Base-by-base conservation (phyloP, 2,797 vertebrate species). In the Saxicola maurus region DNA sequence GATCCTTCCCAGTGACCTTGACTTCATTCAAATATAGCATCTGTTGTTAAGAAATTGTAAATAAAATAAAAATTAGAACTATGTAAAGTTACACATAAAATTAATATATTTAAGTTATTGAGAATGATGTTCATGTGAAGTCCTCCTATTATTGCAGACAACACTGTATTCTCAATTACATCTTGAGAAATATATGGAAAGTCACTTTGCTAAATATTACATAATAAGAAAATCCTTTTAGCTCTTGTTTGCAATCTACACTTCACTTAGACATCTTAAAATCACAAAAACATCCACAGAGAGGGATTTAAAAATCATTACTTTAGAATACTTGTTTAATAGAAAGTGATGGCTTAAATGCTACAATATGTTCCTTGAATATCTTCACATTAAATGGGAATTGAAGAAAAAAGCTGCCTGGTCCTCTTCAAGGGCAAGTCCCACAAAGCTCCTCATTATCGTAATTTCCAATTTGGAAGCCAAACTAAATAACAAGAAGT, bases 361-460 rank as follows among this genome's bases (percentile, higher is more conserved):
- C 81, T 98, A 96, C 97, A 98, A 95, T 96, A 96, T 98, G 97
- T 97, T 97, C 94, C 93, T 94, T 96, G 91, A 97, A 93, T 97
- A 97, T 96, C 95, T 96, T 96, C 96, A 96, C 94, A 97, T 98
- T 97, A 97, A 97, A 96, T 86, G 93, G 95, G 95, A 97, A 97
- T 95, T 97, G 95, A 97, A 97, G 95, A 96, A 97, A 97, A 97
- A 97, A 96, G 87, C 91, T 96, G 96, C 95, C 94, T 95, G 94
- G 95, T 95, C 96, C 94, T 96, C 94, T 96, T 97, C 95, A 97
- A 97, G 95, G 95, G 95, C 96, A 95, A 97, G 96, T 96, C 97
- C 96, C 94, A 98, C 97, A 97, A 98, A 98, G 97, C 96, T 96
- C 96, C 96, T 97, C 97, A 98, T 98, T 98, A 98, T 98, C 93